Evolutionary conservation across 1,140 invertebrate species (phyloP).

Genomic region (Zophobas atratus): DNA sequence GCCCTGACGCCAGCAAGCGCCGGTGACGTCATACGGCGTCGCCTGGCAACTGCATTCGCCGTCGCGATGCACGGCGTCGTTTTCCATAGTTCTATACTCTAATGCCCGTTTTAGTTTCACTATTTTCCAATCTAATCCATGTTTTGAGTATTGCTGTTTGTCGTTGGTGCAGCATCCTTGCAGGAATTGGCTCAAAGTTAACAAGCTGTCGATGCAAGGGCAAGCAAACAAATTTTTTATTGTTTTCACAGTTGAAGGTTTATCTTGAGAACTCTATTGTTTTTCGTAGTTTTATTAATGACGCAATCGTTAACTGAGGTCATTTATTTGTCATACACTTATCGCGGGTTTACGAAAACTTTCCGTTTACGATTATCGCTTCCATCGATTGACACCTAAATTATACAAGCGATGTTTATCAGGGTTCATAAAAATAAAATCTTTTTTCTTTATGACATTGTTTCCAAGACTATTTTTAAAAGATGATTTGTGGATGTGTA

Average conservation of each 20-base stretch:
- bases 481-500: not conserved
- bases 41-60: slow-evolving; percentile 58
- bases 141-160: not conserved
- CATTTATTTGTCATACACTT: not conserved
- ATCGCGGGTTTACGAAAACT: too few species aligned
- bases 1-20: slow-evolving; percentile 59
- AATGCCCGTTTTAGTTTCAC: not conserved
- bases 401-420: not conserved
- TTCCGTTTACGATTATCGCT: too few species aligned
- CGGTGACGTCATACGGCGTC: slow-evolving; percentile 62
- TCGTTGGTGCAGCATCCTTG: not conserved
- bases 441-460: slow-evolving; percentile 25
- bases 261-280: not conserved
- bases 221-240: not conserved
- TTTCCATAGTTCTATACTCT: slow-evolving; percentile 23
- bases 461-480: slow-evolving; percentile 6
- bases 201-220: not conserved
- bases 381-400: not conserved
- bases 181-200: not conserved
- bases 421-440: not conserved
- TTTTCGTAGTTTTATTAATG: not conserved
- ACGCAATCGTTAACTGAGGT: not conserved
- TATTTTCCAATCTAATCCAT: not conserved
- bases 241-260: not conserved
- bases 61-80: slow-evolving; percentile 42